Conservation (phyloP, 2,113 vertebrate species). For the Tragelaphus imberbis region DNA sequence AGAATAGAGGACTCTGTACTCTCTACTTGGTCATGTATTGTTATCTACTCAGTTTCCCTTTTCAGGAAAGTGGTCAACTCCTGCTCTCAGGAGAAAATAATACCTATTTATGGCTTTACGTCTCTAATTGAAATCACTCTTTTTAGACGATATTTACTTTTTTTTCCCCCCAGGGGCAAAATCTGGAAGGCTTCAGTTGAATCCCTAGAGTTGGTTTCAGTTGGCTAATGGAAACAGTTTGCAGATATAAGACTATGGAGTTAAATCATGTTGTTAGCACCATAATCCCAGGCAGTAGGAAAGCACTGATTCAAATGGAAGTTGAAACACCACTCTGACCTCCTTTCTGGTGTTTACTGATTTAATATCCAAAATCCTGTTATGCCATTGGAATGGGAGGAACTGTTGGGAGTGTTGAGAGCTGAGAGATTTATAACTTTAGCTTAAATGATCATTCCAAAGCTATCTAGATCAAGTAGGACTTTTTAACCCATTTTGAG, state of each 20-base stretch:
- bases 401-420: not conserved
- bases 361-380: not conserved
- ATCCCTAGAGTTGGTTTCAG: not conserved
- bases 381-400: not conserved
- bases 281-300: not conserved
- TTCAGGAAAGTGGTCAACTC: not conserved
- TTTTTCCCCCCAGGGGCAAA: not conserved
- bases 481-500: not conserved
- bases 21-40: not conserved
- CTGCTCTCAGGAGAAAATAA: not conserved
- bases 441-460: not conserved
- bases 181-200: not conserved
- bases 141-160: not conserved
- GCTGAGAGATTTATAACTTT: not conserved
- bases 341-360: not conserved
- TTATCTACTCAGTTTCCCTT: not conserved
- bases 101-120: not conserved
- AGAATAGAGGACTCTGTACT: not conserved
- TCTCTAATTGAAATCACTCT: not conserved
- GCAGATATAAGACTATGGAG: not conserved
- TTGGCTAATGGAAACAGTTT: not conserved
- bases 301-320: not conserved
- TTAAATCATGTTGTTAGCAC: not conserved
- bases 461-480: not conserved
- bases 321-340: not conserved